phyloP scores from a whole-genome alignment of 2,888 invertebrate species.

The Drosophila neonasuta region DNA sequence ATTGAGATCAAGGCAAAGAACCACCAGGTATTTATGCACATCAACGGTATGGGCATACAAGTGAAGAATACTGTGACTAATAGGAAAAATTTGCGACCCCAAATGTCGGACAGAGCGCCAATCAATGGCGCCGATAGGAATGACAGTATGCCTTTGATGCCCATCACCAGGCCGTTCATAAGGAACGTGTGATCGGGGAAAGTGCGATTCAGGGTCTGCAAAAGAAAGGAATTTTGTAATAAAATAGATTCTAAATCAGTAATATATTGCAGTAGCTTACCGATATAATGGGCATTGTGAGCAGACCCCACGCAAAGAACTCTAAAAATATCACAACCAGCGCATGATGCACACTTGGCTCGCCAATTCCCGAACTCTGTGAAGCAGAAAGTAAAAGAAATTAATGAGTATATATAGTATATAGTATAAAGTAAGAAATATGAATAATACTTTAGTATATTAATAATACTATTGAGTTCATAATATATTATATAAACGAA shows the following conservation, averaged over 20 bases:
- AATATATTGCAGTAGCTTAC: conserved; percentile 60
- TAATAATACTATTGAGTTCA: too few relatives aligned
- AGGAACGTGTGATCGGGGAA: conserved; percentile 98
- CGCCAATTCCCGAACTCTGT: conserved; percentile 93
- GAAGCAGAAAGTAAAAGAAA: neutral
- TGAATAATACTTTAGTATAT: neutral
- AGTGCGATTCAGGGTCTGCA: conserved; percentile 93
- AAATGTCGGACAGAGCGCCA: conserved; percentile 98
- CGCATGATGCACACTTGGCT: conserved; percentile 99
- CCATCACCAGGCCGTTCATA: conserved; percentile 99
- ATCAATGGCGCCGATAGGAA: conserved; percentile 98
- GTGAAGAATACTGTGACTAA: conserved; percentile 99
- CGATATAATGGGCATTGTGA: conserved; percentile 97
- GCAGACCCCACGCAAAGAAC: conserved; percentile 99
- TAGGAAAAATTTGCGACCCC: conserved; percentile 99
- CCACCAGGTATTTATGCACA: conserved; percentile 99
- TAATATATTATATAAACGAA: neutral
- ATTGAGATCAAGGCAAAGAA: conserved; percentile 99
- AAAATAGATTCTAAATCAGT: neutral
- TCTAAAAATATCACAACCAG: conserved; percentile 99
- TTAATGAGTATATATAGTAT: neutral
- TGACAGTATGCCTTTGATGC: conserved; percentile 98
- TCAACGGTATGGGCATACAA: conserved; percentile 98
- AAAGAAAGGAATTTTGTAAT: too few relatives aligned
- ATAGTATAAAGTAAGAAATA: neutral